Evolutionary conservation across 2,797 vertebrate species (phyloP), one percentile per base, ranked within the genome.

Genomic region (Eremophila alpestris): DNA sequence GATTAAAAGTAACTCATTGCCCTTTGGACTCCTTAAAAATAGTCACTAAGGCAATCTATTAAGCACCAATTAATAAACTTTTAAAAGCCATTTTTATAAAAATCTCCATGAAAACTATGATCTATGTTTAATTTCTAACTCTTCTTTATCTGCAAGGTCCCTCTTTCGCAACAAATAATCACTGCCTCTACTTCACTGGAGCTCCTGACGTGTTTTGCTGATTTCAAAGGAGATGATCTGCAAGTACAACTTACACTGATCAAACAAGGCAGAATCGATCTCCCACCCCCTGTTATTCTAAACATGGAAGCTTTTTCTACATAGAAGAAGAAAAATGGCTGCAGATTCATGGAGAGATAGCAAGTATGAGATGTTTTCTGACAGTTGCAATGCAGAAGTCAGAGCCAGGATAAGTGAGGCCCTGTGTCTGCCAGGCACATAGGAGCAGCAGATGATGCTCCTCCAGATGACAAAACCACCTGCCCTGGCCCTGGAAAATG

Each of bases 391-490:
- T 70, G 86, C 68, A 79, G 67, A 87, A 79, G 55, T 26, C 41
- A 60, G 80, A 78, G 68, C 48, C 60, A 82, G 60, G 26, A 56
- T 63, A 70, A 45, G 43, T 55, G 81, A 87, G 88, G 75, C 67
- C 41, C 55, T 73, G 26, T 65, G 63, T 38, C 73, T 86, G 59
- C 59, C 63, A 90, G 74, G 67, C 62, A 62, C 58, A 12, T 29
- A 71, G 34, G 16, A 69, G 60, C 32, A 77, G 48, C 38, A 76
- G 86, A 87, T 84, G 67, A 40, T 3, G 0, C 65, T 82, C 52
- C 55, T 79, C 45, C 48, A 82, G 49, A 95, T 74, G 86, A 79
- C 56, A 89, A 95, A 94, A 94, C 45, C 93, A 77, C 83, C 86
- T 92, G 88, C 40, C 38, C 34, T 38, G 18, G n/a, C 67, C 30